Base-by-base conservation (phyloP, 1,140 invertebrate species). In the Pachypeltis micranthus region DNA sequence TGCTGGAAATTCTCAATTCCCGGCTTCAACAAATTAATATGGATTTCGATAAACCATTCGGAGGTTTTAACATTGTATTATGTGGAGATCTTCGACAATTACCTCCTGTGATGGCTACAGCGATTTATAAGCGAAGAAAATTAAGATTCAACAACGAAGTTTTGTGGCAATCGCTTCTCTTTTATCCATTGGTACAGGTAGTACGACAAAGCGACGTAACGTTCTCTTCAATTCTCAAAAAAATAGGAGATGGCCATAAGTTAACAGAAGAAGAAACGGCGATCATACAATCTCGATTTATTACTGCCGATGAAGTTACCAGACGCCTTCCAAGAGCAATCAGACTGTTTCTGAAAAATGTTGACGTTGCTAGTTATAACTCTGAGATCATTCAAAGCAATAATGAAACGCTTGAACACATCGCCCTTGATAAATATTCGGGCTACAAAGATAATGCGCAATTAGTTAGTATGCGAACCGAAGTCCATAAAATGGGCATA, bases 401-500 rank as follows among this genome's bases (percentile, higher is more conserved):
- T 39, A 57, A 57, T 28, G 28, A 57, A 26, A 28, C 55, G 28
- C 55, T 26, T 28, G 28, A 57, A 24, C 28, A 28, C 28, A 57
- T 57, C 28, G 55, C 55, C 55, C 24, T 28, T 57, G 55, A 57
- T 57, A 44, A 26, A 44, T 57, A 28, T 28, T 57, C 21, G 55
- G 55, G 28, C 28, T 57, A 24, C 55, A 57, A 28, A 26, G 28
- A 57, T 57, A 23, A n/a, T n/a, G n/a, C 55, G 24, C 66, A 72
- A 64, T 28, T 61, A 62, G 63, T 64, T 39, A 57, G 44, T 61
- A 25, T 66, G 3, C 61, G 63, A 28, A 63, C 70, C 67, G 70
- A 72, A 67, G 58, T 75, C 26, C 69, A 74, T 61, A 72, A 74
- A 63, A 69, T 70, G 69, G 67, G 65, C 10, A 23, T 70, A 1